phyloP scores from a whole-genome alignment of 1,140 invertebrate species.

The Triops longicaudatus region DNA sequence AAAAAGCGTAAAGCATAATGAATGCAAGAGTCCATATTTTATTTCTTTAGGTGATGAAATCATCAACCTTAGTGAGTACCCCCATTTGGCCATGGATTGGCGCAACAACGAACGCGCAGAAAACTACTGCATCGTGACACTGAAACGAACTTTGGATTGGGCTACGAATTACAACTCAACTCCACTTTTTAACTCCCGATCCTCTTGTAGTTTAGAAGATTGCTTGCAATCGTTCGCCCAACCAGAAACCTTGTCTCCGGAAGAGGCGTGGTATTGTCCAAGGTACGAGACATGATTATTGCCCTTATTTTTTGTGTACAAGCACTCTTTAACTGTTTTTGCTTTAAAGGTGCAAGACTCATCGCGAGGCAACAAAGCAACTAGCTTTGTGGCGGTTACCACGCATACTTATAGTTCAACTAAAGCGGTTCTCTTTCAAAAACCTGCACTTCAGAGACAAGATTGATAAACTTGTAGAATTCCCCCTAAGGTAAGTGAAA shows the following conservation, averaged over 20 bases:
- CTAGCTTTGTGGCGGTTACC: conserved; percentile 41
- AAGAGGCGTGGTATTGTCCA: conserved; percentile 45
- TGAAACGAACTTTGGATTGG: conserved; percentile 34
- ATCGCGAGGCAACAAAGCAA: conserved; percentile 42
- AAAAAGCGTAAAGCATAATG: neutral
- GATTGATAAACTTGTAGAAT: conserved; percentile 45
- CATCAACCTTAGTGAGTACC: conserved; percentile 37
- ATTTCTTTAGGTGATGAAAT: conserved; percentile 37
- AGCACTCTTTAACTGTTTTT: neutral
- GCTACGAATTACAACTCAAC: neutral
- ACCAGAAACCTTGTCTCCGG: conserved; percentile 45
- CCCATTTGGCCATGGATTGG: conserved; percentile 43
- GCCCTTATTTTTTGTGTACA: neutral
- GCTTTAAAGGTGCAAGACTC: conserved; percentile 39
- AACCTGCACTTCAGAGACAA: conserved; percentile 42
- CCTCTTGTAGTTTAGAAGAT: conserved; percentile 41
- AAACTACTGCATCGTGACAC: conserved; percentile 37
- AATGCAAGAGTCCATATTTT: neutral
- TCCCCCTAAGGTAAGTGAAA: conserved; percentile 39
- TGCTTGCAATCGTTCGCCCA: conserved; percentile 48
- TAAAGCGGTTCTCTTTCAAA: conserved; percentile 43
- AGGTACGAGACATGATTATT: conserved; percentile 20
- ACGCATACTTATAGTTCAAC: conserved; percentile 41
- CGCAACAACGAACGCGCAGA: conserved; percentile 39
- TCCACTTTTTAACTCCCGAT: conserved; percentile 25